Percentiles rank a stretch among this genome's conserved stretches.
phyloP scores from a whole-genome alignment of 2,888 invertebrate genomes.

The Linnaemya tessellans region DNA sequence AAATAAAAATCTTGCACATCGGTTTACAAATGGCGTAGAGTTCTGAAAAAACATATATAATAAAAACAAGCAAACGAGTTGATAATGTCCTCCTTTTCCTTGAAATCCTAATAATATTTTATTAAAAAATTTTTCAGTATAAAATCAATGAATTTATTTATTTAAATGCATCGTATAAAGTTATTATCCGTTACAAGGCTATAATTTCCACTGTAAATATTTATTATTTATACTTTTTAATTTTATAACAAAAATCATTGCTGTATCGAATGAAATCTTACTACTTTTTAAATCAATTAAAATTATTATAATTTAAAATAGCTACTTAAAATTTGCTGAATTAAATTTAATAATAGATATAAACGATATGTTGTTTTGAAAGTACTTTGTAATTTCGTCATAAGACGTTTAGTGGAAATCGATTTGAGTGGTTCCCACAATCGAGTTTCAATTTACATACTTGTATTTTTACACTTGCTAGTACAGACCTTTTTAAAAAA shows the following conservation, averaged over 20 bases:
- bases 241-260: slow-evolving; percentile 14
- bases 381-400: slow-evolving; percentile 9
- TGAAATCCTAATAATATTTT: no score
- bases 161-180: neutral
- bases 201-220: slow-evolving; percentile 12
- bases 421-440: slow-evolving; percentile 33
- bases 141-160: neutral
- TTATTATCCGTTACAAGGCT: neutral
- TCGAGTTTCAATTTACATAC: neutral
- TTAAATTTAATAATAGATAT: neutral
- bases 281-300: neutral
- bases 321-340: slow-evolving; percentile 4
- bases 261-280: neutral
- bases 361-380: neutral
- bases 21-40: no score
- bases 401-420: neutral
- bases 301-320: slow-evolving; percentile 8
- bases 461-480: neutral
- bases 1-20: no score
- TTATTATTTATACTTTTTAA: slow-evolving; percentile 4
- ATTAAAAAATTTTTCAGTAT: no score
- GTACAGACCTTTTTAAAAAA: neutral
- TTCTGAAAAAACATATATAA: no score
- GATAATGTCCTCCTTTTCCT: no score
- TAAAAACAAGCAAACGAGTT: no score